Percentiles rank a stretch among this genome's conserved stretches.
These are phyloP conservation scores for Teleopsis dalmanni DNA, from an alignment of 1,140 invertebrate species.

Conservation along the genomic window DNA sequence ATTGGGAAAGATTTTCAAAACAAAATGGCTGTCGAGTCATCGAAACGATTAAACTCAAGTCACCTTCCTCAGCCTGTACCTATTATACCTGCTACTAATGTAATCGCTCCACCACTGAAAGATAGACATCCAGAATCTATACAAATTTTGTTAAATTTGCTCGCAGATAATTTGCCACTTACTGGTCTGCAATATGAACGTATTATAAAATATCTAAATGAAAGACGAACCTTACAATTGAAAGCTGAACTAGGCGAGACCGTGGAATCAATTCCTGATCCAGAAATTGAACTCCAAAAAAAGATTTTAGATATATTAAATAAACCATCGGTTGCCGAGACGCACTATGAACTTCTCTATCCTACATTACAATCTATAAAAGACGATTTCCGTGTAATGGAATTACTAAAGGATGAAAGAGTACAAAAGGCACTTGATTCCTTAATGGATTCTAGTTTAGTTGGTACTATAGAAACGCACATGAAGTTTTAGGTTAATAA, in stretches of 20 bases:
- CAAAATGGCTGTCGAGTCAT: conserved; percentile 50
- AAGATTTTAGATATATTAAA: conserved; percentile 79
- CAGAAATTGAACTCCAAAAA: conserved; percentile 56
- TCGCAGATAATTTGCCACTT: conserved; percentile 71
- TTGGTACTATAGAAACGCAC: conserved; percentile 11
- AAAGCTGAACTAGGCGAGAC: conserved; percentile 60
- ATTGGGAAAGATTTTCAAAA: conserved; percentile 71
- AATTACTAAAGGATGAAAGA: conserved; percentile 51
- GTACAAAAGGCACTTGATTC: conserved; percentile 70
- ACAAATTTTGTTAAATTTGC: conserved; percentile 67
- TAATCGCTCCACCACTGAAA: conserved; percentile 17
- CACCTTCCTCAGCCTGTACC: background rate
- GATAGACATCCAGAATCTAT: conserved; percentile 62
- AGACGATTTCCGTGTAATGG: conserved; percentile 23
- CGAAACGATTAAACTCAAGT: conserved; percentile 6
- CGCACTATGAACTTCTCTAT: conserved; percentile 22
- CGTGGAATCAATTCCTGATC: conserved; percentile 48
- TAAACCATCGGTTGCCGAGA: conserved; percentile 46
- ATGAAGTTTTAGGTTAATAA: conserved; percentile 20
- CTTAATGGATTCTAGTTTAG: conserved; percentile 57
- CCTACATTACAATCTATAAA: conserved; percentile 22
- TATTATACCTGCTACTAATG: conserved; percentile 3
- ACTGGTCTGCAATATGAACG: conserved; percentile 74
- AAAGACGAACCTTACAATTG: conserved; percentile 63
- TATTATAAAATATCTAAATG: conserved; percentile 71